phyloP scores from a whole-genome alignment of 2,888 invertebrate species.

The Lamellibrachia columna region DNA sequence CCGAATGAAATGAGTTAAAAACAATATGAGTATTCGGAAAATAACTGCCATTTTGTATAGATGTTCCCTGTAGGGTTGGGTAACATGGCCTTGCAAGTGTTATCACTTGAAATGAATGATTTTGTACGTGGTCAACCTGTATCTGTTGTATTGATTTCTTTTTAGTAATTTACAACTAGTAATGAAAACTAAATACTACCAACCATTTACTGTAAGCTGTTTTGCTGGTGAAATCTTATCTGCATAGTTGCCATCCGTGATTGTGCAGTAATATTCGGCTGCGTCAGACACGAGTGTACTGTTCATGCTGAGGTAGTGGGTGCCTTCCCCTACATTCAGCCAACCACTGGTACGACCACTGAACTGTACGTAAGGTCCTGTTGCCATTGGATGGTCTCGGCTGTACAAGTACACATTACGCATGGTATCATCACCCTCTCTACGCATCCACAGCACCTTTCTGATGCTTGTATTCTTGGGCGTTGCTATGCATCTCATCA shows the following conservation, averaged over 20 bases:
- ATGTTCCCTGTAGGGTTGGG: too few species aligned
- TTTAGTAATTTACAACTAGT: background rate
- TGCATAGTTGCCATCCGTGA: background rate
- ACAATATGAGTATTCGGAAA: too few species aligned
- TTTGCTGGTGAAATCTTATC: constrained; percentile 3
- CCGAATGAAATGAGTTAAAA: too few species aligned
- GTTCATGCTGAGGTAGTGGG: background rate
- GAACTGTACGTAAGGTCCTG: background rate
- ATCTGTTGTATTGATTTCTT: too few species aligned
- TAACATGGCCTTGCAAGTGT: too few species aligned
- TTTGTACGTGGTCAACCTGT: too few species aligned
- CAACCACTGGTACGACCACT: background rate
- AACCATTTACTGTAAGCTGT: background rate
- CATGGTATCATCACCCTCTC: background rate
- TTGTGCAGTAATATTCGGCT: background rate
- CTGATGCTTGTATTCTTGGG: background rate
- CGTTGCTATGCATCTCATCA: background rate
- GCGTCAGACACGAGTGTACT: background rate
- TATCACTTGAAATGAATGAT: too few species aligned
- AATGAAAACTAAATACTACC: background rate
- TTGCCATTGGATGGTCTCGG: background rate
- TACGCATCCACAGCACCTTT: background rate
- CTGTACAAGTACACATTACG: background rate
- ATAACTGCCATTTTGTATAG: too few species aligned
- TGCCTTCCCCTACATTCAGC: background rate